A percentile compares a stretch with the other conserved stretches of the same genome.
These are phyloP conservation scores for Aegotheles bennettii DNA, from an alignment of 2,113 vertebrate genomes.

Conservation along the genomic window DNA sequence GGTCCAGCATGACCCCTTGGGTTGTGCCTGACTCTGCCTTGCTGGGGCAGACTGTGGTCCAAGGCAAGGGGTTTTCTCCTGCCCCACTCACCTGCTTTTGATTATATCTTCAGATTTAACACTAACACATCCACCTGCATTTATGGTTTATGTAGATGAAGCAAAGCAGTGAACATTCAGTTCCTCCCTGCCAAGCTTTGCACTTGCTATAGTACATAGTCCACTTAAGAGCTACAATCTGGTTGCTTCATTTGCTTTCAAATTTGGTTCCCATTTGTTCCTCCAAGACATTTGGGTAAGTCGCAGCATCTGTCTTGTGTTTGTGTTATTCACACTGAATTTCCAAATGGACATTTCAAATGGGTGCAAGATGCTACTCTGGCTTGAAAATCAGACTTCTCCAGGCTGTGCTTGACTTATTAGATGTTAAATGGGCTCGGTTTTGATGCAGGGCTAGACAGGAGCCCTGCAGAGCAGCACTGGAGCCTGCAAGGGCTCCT, in stretches of 20 bases:
- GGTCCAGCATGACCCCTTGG: neutral
- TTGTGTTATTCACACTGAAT: constrained; percentile 67
- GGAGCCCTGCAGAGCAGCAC: neutral
- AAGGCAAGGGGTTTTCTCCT: neutral
- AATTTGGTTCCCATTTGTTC: constrained; percentile 57
- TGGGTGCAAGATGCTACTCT: constrained; percentile 60
- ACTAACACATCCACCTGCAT: neutral
- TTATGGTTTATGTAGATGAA: neutral
- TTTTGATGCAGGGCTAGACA: neutral
- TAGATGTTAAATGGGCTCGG: neutral
- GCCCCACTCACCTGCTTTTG: neutral
- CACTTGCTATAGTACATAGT: neutral
- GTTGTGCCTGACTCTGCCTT: neutral
- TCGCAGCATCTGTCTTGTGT: constrained; percentile 63
- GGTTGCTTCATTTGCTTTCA: constrained; percentile 61
- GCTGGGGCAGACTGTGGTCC: neutral
- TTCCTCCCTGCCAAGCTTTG: constrained; percentile 54
- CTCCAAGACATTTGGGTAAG: constrained; percentile 63
- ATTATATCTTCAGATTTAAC: neutral
- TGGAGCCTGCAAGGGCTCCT: neutral
- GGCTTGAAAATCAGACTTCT: constrained; percentile 51
- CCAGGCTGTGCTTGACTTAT: neutral
- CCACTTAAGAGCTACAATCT: constrained; percentile 62
- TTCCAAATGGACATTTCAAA: constrained; percentile 62
- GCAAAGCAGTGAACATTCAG: neutral